Evolutionary conservation across 2,888 invertebrate species (phyloP), one percentile per base, ranked within the genome.

Genomic region (Caenorhabditis plicata): DNA sequence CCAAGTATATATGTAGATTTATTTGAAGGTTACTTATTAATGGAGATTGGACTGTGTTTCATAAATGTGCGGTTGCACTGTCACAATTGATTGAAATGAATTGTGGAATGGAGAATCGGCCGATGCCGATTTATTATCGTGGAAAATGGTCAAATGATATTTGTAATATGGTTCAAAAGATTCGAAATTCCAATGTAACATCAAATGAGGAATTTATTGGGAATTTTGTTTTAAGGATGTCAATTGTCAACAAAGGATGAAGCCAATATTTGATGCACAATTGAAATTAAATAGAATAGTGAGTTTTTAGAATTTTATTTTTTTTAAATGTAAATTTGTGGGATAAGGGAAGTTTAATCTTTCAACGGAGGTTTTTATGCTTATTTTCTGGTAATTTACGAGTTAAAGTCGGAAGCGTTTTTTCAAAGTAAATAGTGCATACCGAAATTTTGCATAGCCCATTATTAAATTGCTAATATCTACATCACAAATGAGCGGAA

Each of bases 81-180:
- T 57, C 55, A 27, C 60, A 64, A 25, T 39, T 67, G 1, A 48
- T 67, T 4, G 49, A 60, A 20, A 60, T 60, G 60, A 39, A 41
- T 13, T 44, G 58, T 26, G 60, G 60, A 32, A 11, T 22, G 5
- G 31, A 48, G 3, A 20, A 54, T 22, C 15, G 51, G 11, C 35
- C 49, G 25, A 57, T 63, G 43, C n/a, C 63, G 3, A 38, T 64
- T 13, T 64, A 47, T 36, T 33, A 58, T 15, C 49, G 49, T 32
- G 72, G 72, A 27, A 68, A 70, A 50, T 72, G 72, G 72, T 56
- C 72, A 1, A 29, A 54, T 3, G 64, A 72, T 17, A 60, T 72
- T 2, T 53, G 64, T 8, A 43, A 51, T 23, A 72, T 72, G 66
- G 35, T 67, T 17, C 46, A 54, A 19, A 71, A 67, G 31, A 55